Base-by-base conservation (phyloP, 2,888 invertebrate species). In the Matsumyia berberina region DNA sequence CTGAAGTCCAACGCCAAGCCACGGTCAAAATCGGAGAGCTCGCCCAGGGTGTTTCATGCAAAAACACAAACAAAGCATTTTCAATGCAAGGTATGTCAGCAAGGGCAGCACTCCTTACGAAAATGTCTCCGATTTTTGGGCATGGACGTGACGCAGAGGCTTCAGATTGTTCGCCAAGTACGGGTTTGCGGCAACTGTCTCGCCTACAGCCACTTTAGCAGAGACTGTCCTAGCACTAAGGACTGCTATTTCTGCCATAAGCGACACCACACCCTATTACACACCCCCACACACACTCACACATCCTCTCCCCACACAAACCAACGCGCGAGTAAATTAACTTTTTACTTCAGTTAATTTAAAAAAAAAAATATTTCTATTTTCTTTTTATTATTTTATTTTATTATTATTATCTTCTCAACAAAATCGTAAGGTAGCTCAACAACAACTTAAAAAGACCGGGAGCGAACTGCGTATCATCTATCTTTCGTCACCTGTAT, bases 121-220 rank as follows among this genome's bases (percentile, higher is more conserved):
- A 51, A 24, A n/a, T 53, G 35, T 15, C n/a, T 12, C 15, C n/a
- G 15, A 35, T 53, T 53, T 15, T 17, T 7, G 15, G 33, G 31
- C 31, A 35, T 53, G 53, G 53, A 53, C n/a, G 15, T 53, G 33
- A 53, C 29, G 29, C 7, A n/a, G 31, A 53, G 53, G 33, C 53
- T 33, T 12, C 53, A 33, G 15, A 7, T 33, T 5, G 33, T 53
- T 33, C 19, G 3, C n/a, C 7, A 53, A n/a, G 12, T 33, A 6
- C 5, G 35, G 11, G 35, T 35, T 4, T 55, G 35, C 29, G 33
- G 9, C 5, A 55, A 55, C 9, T 55, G 55, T 17, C 17, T 55
- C 5, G 55, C 35, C 5, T 37, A 35, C 35, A 55, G 19, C 29
- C 55, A 55, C 5, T 17, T 17, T 15, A 55, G 35, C 17, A 17